These are phyloP conservation scores for Pseudois nayaur DNA, from an alignment of 2,113 vertebrate species.

Conservation along the genomic window DNA sequence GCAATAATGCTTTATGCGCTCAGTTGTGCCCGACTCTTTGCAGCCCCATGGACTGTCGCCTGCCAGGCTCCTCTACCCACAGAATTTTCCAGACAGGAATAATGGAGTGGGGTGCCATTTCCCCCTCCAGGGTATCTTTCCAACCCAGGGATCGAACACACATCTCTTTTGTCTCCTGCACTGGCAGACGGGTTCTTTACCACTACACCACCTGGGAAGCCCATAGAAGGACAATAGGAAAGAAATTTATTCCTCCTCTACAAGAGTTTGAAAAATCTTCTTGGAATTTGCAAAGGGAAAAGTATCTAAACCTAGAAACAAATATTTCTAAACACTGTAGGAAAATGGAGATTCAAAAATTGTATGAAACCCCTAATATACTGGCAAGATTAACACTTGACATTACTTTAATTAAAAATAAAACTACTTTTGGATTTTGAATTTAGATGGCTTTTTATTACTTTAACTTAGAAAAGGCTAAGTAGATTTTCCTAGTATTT, in stretches of 20 bases:
- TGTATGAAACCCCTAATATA: background rate
- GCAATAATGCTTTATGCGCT: no score
- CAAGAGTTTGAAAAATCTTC: background rate
- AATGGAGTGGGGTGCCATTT: background rate
- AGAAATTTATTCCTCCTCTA: background rate
- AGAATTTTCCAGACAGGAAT: background rate
- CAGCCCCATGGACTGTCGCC: background rate
- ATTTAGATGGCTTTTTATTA: constrained; percentile 15
- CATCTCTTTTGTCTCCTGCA: background rate
- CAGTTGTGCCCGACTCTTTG: background rate
- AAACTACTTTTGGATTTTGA: constrained; percentile 45
- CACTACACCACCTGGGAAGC: background rate
- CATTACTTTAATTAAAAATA: constrained; percentile 38
- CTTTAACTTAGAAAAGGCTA: constrained; percentile 32
- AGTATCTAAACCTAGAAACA: background rate
- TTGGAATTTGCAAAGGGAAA: background rate
- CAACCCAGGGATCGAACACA: background rate
- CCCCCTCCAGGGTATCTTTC: background rate
- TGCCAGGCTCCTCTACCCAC: background rate
- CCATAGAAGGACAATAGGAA: background rate
- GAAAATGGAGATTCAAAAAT: background rate
- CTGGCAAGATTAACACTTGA: background rate
- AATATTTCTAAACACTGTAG: background rate
- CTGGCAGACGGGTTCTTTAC: background rate
- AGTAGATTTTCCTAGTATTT: constrained; percentile 38